Percentiles rank a stretch among this genome's conserved stretches.
Evolutionary conservation across 2,113 vertebrate genomes (phyloP).

Genomic region (Osmerus eperlanus): DNA sequence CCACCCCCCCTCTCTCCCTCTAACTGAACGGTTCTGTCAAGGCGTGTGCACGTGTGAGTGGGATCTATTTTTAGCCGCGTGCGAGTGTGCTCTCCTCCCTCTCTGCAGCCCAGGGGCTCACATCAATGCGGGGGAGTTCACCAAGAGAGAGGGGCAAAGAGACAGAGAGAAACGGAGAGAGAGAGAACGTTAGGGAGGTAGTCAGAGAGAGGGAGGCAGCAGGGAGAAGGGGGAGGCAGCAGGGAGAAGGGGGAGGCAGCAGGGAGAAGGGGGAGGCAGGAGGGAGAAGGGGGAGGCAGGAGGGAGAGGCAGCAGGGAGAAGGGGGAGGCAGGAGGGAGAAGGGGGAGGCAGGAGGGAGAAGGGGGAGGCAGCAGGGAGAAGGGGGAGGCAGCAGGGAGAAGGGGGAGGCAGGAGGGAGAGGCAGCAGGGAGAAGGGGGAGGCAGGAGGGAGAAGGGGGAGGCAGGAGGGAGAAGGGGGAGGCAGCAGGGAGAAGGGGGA

Average conservation of each 20-base stretch:
- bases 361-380: constrained; percentile 15
- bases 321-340: background rate
- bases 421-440: no score
- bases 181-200: background rate
- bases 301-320: no score
- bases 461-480: no score
- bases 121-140: constrained; percentile 49
- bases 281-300: background rate
- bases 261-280: background rate
- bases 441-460: background rate
- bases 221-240: constrained; percentile 11
- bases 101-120: constrained; percentile 59
- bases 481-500: no score
- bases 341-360: background rate
- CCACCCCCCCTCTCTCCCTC: constrained; percentile 5
- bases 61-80: constrained; percentile 63
- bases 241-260: background rate
- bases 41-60: constrained; percentile 25
- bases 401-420: no score
- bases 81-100: constrained; percentile 48
- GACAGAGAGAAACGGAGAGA: constrained; percentile 11
- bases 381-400: constrained; percentile 11
- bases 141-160: constrained; percentile 5
- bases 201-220: background rate
- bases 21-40: constrained; percentile 31